Conservation (phyloP, 2,797 vertebrate species). For the Brachymystax lenok region DNA sequence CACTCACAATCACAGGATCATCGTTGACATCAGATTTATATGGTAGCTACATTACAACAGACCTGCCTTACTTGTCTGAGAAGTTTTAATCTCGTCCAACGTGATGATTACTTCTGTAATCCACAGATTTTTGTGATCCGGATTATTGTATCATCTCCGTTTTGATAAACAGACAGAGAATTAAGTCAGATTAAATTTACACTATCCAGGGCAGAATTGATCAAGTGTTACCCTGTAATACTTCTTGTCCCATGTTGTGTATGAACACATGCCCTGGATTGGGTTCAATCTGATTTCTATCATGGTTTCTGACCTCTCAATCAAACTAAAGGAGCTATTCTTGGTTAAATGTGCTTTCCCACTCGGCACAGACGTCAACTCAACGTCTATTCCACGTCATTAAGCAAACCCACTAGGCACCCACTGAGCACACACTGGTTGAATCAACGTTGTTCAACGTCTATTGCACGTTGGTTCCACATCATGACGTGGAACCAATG, state of each 20-base stretch:
- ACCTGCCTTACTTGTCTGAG: constrained; percentile 35
- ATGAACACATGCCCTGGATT: neutral
- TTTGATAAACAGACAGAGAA: constrained; percentile 59
- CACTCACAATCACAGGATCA: constrained; percentile 49
- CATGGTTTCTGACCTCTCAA: neutral
- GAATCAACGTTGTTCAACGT: no score
- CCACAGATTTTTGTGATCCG: constrained; percentile 71
- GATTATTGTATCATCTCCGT: constrained; percentile 70
- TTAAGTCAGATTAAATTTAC: constrained; percentile 64
- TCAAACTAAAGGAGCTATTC: neutral
- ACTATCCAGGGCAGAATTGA: constrained; percentile 60
- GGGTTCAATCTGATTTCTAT: neutral
- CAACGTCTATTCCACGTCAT: no score
- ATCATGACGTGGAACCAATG: no score
- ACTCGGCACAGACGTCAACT: no score
- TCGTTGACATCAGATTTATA: constrained; percentile 46
- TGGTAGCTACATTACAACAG: constrained; percentile 33
- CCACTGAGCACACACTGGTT: no score
- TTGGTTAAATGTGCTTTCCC: neutral
- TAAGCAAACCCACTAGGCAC: no score
- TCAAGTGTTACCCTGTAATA: constrained; percentile 27
- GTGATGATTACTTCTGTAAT: constrained; percentile 71
- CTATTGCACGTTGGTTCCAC: no score
- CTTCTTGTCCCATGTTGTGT: neutral
- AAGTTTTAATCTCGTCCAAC: constrained; percentile 63